A percentile compares a stretch with the other conserved stretches of the same genome.
Conservation (phyloP, 2,888 invertebrate species). For the Phyllotreta cruciferae region DNA sequence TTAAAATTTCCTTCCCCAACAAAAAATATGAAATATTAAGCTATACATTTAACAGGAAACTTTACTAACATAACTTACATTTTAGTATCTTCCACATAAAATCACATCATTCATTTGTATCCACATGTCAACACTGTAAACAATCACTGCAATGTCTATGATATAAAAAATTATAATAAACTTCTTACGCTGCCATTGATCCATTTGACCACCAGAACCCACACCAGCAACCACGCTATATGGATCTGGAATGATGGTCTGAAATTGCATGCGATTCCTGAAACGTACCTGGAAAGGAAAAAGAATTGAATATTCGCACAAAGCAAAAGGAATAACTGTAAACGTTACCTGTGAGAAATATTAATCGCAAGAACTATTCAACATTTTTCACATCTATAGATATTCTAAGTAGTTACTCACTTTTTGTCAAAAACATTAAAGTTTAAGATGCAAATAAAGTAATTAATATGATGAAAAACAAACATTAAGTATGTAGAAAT, state of each 20-base stretch:
- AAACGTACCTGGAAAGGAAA: slow-evolving; percentile 17
- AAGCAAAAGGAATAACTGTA: no score
- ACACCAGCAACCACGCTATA: slow-evolving; percentile 29
- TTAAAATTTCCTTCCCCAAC: slow-evolving; percentile 30
- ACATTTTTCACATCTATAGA: no score
- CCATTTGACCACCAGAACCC: slow-evolving; percentile 30
- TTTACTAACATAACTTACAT: slow-evolving; percentile 30
- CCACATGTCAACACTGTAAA: slow-evolving; percentile 9
- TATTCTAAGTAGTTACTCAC: no score
- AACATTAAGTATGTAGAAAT: no score
- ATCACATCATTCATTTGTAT: no score
- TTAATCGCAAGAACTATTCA: no score
- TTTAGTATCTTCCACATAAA: slow-evolving; percentile 29
- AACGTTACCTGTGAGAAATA: no score
- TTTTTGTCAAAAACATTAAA: no score
- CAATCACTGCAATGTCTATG: slow-evolving; percentile 20
- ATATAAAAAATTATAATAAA: slow-evolving; percentile 1
- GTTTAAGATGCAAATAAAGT: no score
- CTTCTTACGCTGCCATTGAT: slow-evolving; percentile 15
- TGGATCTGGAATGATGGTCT: slow-evolving; percentile 17
- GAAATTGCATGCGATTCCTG: neutral
- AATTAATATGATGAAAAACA: no score
- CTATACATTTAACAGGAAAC: slow-evolving; percentile 35
- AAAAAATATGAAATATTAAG: no score
- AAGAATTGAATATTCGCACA: no score